Evolutionary conservation across 2,113 vertebrate genomes (phyloP).

Genomic region (Herpetotheres cachinnans): DNA sequence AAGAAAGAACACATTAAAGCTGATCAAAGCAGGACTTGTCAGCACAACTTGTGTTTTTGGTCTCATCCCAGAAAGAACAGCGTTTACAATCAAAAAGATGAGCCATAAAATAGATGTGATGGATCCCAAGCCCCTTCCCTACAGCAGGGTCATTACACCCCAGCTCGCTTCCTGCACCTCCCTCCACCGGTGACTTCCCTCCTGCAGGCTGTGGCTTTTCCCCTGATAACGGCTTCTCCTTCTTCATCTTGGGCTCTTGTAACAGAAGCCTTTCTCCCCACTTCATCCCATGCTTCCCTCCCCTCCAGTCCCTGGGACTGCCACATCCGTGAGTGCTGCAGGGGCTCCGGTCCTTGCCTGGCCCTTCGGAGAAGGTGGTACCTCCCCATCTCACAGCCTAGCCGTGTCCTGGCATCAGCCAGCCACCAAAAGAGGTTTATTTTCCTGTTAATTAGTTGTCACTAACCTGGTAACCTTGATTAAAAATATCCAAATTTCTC

Average conservation of each 20-base stretch:
- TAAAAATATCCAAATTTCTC: background rate
- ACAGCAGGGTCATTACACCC: background rate
- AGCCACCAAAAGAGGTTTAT: background rate
- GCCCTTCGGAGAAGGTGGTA: background rate
- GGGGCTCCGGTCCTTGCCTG: background rate
- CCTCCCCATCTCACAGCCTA: background rate
- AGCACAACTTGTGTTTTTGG: background rate
- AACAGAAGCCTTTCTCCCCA: background rate
- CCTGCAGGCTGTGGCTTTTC: background rate
- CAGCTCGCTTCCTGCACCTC: background rate
- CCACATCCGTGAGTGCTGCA: too few relatives aligned
- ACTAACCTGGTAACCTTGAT: background rate
- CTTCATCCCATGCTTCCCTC: background rate
- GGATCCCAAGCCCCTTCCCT: background rate
- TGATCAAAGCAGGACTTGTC: background rate
- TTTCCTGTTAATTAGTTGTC: background rate
- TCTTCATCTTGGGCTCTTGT: background rate
- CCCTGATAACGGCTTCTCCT: background rate
- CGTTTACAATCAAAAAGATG: background rate
- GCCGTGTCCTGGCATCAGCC: accelerated
- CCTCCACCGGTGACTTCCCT: background rate
- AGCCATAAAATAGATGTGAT: background rate
- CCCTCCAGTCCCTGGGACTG: background rate
- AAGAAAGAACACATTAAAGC: background rate
- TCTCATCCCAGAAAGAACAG: background rate